These are phyloP conservation scores for Microcebus jonahi DNA, from an alignment of 2,113 vertebrate species.

Conservation along the genomic window DNA sequence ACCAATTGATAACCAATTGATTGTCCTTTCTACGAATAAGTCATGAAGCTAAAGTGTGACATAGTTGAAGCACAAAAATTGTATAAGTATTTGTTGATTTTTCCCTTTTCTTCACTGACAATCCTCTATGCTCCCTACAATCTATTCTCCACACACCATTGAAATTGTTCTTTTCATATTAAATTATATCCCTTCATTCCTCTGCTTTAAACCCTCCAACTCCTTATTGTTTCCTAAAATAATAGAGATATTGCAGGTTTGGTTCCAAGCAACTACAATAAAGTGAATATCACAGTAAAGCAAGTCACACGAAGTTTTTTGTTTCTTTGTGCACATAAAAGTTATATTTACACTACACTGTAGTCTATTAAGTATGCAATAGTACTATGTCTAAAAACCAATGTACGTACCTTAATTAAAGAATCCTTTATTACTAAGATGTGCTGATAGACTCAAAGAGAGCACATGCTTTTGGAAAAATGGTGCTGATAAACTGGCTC, in stretches of 20 bases:
- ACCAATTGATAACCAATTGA: neutral
- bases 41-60: neutral
- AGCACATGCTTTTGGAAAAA: neutral
- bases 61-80: neutral
- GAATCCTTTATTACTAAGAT: neutral
- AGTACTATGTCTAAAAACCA: neutral
- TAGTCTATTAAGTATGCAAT: neutral
- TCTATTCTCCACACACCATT: neutral
- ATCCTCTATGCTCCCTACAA: neutral
- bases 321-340: neutral
- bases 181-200: neutral
- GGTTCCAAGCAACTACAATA: neutral
- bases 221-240: neutral
- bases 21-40: neutral
- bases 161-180: neutral
- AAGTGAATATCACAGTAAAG: neutral
- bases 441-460: neutral
- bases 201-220: neutral
- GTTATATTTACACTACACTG: neutral
- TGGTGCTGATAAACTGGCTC: neutral
- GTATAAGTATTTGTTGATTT: neutral
- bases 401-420: neutral
- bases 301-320: neutral
- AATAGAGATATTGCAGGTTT: neutral
- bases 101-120: neutral